Evolutionary conservation across 2,113 vertebrate species (phyloP).

Genomic region (Pachycephala philippinensis): DNA sequence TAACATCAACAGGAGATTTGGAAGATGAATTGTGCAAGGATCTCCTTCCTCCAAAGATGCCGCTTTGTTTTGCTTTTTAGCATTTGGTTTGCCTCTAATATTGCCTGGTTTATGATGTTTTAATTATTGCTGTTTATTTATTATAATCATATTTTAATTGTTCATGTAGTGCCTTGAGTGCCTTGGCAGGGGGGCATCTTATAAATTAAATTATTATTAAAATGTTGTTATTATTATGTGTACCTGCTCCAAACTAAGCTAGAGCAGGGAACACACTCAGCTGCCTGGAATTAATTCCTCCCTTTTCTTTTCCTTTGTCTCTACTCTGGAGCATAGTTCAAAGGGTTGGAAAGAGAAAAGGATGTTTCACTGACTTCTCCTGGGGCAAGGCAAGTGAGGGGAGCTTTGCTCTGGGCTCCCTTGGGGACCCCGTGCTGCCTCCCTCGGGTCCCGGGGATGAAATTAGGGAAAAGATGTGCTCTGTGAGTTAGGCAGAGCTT

Average conservation of each 20-base stretch:
- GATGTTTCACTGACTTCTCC: neutral
- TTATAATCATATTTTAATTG: slow-evolving; percentile 72
- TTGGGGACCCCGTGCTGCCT: fast-evolving
- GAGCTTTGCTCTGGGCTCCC: neutral
- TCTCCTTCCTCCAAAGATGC: neutral
- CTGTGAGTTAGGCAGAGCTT: neutral
- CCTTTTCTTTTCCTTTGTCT: slow-evolving; percentile 5
- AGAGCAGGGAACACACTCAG: neutral
- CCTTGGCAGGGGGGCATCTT: slow-evolving; percentile 43
- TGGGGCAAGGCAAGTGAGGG: fast-evolving
- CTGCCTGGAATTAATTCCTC: slow-evolving; percentile 22
- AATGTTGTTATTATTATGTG: slow-evolving; percentile 50
- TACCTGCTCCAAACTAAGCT: slow-evolving; percentile 40
- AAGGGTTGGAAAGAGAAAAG: neutral
- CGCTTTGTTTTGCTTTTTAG: slow-evolving; percentile 50
- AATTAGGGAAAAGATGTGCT: neutral
- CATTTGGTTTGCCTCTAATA: slow-evolving; percentile 37
- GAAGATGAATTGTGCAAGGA: slow-evolving; percentile 50
- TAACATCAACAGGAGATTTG: slow-evolving; percentile 54
- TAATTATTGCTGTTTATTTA: slow-evolving; percentile 74
- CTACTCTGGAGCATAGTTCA: neutral
- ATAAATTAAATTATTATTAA: slow-evolving; percentile 74
- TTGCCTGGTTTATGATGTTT: slow-evolving; percentile 69
- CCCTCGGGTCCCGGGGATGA: neutral
- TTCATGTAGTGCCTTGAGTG: slow-evolving; percentile 51